Conservation (phyloP, 2,113 vertebrate genomes). For the Isurus oxyrinchus region DNA sequence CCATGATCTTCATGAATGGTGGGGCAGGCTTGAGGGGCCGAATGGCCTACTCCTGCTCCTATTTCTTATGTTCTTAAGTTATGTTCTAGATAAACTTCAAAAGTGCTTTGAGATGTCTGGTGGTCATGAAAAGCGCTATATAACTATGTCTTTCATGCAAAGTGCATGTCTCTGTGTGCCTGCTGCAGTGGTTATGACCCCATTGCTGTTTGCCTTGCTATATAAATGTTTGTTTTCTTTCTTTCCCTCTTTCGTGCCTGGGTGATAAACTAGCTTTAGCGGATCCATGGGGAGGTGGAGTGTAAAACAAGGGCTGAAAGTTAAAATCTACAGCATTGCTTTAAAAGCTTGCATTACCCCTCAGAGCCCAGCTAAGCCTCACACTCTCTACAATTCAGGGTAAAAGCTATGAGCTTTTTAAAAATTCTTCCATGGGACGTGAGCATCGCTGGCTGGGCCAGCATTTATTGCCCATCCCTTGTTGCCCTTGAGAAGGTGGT, state of each 20-base stretch:
- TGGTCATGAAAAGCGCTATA: not conserved
- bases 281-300: not conserved
- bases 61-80: too few relatives aligned
- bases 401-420: not conserved
- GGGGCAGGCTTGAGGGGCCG: too few relatives aligned
- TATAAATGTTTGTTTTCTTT: not conserved
- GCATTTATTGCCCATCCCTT: too few relatives aligned
- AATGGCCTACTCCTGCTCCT: too few relatives aligned
- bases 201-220: too few relatives aligned
- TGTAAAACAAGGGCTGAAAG: not conserved
- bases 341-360: not conserved
- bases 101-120: not conserved
- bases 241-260: not conserved
- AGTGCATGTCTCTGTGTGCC: too few relatives aligned
- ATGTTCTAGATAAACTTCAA: not conserved
- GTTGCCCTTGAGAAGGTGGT: too few relatives aligned
- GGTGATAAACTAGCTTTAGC: not conserved
- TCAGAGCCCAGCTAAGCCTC: not conserved
- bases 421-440: too few relatives aligned
- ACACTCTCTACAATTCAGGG: not conserved
- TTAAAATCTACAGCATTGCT: not conserved
- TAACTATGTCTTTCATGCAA: not conserved
- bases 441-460: too few relatives aligned
- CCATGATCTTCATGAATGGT: too few relatives aligned
- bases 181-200: too few relatives aligned